Base-by-base conservation (phyloP, 2,888 invertebrate species). In the Cenopis cana region DNA sequence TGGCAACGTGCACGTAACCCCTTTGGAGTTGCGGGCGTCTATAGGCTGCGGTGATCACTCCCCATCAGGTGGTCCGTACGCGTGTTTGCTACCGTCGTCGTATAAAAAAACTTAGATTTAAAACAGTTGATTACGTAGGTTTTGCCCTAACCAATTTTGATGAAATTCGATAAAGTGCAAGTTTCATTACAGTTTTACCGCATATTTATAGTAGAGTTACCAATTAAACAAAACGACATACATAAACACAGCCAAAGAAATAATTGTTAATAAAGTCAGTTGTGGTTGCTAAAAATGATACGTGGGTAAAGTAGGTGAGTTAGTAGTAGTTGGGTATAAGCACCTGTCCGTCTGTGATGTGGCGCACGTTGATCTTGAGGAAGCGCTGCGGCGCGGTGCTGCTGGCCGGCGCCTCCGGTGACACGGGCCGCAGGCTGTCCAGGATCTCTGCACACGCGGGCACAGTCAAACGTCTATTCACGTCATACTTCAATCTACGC, bases 341-440 rank as follows among this genome's bases (percentile, higher is more conserved):
- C 82, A 96, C 95, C 95, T 98, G 97, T 81, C 98, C 97, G 93
- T 98, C 98, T 73, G 98, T 98, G 87, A 98, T 97, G 89, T 98
- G 98, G 75, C 97, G 95, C 71, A 98, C 98, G 88, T 98, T 98
- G 84, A 98, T 98, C 94, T 98, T 98, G 82, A 98, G 95, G 93
- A 98, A 98, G 78, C 97, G 95, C 89, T 97, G 96, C 79, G 96
- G 96, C 73, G 95, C 95, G 75, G 94, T 94, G 80, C 95, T 95
- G 81, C 89, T 92, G 73, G 93, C 81, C 54, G 95, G 95, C 14
- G 97, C 96, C 86, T 97, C 97, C 0, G 97, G 97, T 46, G 97
- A 97, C 74, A 96, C 96, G 36, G 97, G 97, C 84, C 97, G 95
- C 82, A 98, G 91, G 83, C 96, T 97, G 86, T 97, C 97, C 89